Base-by-base conservation (phyloP, 2,113 vertebrate genomes). In the Ameiurus melas region DNA sequence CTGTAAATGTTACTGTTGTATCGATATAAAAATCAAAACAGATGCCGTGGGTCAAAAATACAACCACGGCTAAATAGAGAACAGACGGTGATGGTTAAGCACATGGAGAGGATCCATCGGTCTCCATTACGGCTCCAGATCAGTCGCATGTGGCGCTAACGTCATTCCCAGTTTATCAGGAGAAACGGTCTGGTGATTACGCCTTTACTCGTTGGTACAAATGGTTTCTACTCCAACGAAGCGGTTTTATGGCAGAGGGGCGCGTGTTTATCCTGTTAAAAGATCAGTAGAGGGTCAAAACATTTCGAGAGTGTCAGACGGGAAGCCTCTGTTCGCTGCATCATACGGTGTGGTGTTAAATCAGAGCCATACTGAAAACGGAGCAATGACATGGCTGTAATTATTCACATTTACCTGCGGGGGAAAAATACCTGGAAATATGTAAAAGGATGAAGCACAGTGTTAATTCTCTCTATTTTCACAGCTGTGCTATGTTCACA, bases 1-100 rank as follows among this genome's bases (percentile, higher is more conserved):
- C 16, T 53, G 5, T 30, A n/a, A 79, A 53, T 55, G 27, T 55
- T 27, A 62, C 80, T 39, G 4, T 27, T 83, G 33, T 62, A 43
- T 62, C 62, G 33, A 83, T 83, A 83, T 62, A 62, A 62, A 82
- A 57, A 60, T 36, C 80, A 60, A 16, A 82, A 60, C 80, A 82
- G 80, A 82, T 82, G 80, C 25, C 25, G 30, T 39, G 19, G 55
- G 80, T 60, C 80, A 82, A 82, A 60, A 39, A 57, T 82, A 36
- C 57, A 14, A 25, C 55, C 17, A 39, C 57, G 36, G 80, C 55
- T 60, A 39, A 82, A 60, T 13, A 39, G 10, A 39, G 80, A 82
- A 25, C 80, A 82, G 80, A 60, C 80, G 80, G 80, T 82, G 57
- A 62, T 22, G 20, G 36, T 83, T 83, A 60, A 62, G 30, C 80